Evolutionary conservation across 1,140 invertebrate genomes (phyloP), one percentile per base, ranked within the genome.

Genomic region (Capitella teleta): DNA sequence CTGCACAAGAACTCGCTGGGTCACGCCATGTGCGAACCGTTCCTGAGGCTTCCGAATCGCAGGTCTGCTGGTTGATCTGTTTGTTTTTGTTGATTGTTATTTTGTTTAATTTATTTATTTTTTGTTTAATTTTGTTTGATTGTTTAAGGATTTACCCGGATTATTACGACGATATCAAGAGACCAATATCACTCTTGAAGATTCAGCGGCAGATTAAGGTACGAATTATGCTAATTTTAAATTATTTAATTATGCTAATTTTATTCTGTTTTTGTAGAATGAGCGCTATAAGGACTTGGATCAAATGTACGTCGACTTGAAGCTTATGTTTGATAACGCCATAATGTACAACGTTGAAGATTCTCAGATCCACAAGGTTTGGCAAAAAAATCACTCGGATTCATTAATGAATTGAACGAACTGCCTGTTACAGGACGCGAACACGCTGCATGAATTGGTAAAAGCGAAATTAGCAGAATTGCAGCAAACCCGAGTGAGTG

Each of bases 311-410:
- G 83, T 82, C 1, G 94, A 98, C 66, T 80, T 98, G 76, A 93
- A 93, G 67, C 81, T 95, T n/a, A 93, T 98, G 83, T 94, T 98
- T 76, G 87, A 96, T 66, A 98, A 97, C 77, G 92, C 93, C 5
- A 92, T 91, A 66, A 83, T 84, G 58, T 98, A 95, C 68, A 97
- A 97, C 67, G 73, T 85, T 44, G 82, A 86, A 34, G 85, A 86
- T 45, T 91, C 88, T 3, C 80, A 82, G 59, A n/a, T n/a, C n/a
- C n/a, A n/a, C n/a, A n/a, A n/a, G n/a, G n/a, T n/a, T n/a, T n/a
- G n/a, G n/a, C n/a, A n/a, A n/a, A n/a, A n/a, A n/a, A n/a, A n/a
- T n/a, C n/a, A n/a, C n/a, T n/a, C n/a, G n/a, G n/a, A n/a, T n/a
- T n/a, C n/a, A n/a, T n/a, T n/a, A n/a, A n/a, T n/a, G n/a, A n/a